phyloP scores from a whole-genome alignment of 2,888 invertebrate genomes.

The Noctua janthe region DNA sequence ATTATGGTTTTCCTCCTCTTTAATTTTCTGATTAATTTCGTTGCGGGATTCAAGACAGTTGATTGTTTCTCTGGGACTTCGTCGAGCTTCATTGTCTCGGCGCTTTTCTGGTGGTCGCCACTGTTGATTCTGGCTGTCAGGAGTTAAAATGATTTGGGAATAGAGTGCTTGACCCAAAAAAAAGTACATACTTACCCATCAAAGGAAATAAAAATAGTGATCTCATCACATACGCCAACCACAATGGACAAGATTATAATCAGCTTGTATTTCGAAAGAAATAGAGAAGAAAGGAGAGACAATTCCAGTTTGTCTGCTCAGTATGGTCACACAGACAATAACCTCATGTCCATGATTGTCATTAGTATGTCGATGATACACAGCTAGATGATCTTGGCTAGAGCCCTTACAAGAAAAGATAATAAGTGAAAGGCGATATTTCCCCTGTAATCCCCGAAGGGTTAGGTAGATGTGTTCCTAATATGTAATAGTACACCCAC shows the following conservation, averaged over 20 bases:
- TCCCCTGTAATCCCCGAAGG: neutral
- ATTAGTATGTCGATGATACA: neutral
- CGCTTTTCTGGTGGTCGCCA: no score
- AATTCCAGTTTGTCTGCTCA: neutral
- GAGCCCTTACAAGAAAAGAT: neutral
- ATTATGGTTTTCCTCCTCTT: no score
- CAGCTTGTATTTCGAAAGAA: neutral
- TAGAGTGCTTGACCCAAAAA: no score
- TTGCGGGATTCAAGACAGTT: no score
- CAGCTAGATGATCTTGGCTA: neutral
- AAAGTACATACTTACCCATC: neutral
- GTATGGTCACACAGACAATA: neutral
- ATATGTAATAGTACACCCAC: no score
- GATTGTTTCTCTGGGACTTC: no score
- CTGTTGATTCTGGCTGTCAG: no score
- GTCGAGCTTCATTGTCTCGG: no score
- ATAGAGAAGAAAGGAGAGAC: neutral
- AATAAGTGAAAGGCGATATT: neutral
- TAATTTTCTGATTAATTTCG: no score
- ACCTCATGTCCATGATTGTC: neutral
- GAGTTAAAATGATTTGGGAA: no score
- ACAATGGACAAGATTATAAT: neutral
- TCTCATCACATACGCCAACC: neutral
- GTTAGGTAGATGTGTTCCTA: no score
- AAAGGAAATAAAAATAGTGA: constrained; percentile 5